A percentile compares a stretch with the other conserved stretches of the same genome.
phyloP scores from a whole-genome alignment of 2,797 vertebrate species.

The Artibeus lituratus region DNA sequence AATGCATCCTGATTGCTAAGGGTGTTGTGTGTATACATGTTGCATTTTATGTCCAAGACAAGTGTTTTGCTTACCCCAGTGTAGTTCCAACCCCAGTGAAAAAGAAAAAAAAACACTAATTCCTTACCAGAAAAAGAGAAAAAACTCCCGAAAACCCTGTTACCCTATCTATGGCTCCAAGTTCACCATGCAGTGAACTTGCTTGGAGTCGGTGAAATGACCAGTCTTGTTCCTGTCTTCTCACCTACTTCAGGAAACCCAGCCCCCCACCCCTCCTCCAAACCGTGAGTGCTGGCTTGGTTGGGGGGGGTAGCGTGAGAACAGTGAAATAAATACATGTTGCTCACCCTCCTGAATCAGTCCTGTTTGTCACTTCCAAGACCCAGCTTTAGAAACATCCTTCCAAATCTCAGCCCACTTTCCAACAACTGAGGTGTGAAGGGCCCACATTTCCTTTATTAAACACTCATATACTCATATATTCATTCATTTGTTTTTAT shows the following conservation, averaged over 20 bases:
- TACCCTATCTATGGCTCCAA: background rate
- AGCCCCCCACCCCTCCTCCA: background rate
- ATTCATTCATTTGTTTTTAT: background rate
- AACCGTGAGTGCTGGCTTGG: background rate
- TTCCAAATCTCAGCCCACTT: background rate
- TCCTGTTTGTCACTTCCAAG: background rate
- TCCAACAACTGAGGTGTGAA: background rate
- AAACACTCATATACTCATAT: background rate
- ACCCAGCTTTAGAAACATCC: background rate
- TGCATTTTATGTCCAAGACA: background rate
- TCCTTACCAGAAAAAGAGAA: background rate
- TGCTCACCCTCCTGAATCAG: background rate
- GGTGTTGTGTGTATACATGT: rapidly evolving
- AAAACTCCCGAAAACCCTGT: rapidly evolving
- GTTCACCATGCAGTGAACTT: background rate
- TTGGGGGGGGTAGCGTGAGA: rapidly evolving
- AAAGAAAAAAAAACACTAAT: background rate
- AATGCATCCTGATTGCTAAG: background rate
- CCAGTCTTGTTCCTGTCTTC: background rate
- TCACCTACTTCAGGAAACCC: background rate
- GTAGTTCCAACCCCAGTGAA: too few relatives aligned
- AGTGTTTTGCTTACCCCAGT: background rate
- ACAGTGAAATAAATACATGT: rapidly evolving
- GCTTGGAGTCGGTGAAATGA: background rate
- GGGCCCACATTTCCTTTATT: background rate